Conservation (phyloP, 2,113 vertebrate genomes). For the Dicerorhinus sumatrensis region DNA sequence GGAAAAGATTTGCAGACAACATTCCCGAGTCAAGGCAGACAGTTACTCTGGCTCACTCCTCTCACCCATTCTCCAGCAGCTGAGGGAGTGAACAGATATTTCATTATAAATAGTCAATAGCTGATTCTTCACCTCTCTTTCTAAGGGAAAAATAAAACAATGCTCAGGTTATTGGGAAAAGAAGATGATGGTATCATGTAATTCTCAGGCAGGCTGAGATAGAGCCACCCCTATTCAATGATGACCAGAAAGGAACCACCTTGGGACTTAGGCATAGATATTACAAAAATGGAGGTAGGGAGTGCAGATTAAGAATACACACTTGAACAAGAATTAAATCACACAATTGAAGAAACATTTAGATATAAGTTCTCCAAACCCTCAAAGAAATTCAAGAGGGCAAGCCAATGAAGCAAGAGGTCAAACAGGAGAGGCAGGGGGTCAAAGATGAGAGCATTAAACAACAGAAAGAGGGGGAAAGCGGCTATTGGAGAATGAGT, state of each 20-base stretch:
- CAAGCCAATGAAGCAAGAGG: background rate
- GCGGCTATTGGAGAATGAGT: background rate
- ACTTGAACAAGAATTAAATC: background rate
- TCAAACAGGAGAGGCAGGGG: background rate
- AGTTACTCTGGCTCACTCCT: background rate
- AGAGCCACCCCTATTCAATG: background rate
- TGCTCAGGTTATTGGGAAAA: background rate
- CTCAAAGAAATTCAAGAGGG: background rate
- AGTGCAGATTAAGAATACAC: background rate
- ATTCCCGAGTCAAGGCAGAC: background rate
- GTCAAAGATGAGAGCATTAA: background rate
- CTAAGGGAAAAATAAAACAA: background rate
- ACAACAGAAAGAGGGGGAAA: background rate
- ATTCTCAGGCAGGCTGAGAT: background rate
- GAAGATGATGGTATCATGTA: background rate
- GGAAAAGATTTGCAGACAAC: background rate
- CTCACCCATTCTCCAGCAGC: background rate
- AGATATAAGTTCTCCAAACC: background rate
- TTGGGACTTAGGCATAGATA: too few relatives aligned
- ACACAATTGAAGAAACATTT: background rate
- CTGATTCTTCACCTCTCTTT: background rate
- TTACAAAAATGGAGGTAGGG: background rate
- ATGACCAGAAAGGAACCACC: background rate
- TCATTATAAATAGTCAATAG: background rate
- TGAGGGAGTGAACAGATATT: background rate